These are phyloP conservation scores for Pygoscelis adeliae DNA, from an alignment of 2,113 vertebrate species.

Conservation along the genomic window DNA sequence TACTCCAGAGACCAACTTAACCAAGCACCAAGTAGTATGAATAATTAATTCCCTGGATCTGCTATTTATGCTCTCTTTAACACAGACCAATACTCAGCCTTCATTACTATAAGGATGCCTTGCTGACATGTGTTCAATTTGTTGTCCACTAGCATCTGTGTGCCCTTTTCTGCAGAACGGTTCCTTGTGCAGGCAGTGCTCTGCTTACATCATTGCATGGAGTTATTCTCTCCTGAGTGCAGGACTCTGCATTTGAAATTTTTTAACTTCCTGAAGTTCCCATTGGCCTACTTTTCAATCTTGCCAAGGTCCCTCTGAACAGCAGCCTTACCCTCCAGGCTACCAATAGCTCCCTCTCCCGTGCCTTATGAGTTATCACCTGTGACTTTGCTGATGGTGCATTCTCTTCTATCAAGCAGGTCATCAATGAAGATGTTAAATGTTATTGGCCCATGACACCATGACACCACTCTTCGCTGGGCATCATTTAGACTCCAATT, in stretches of 20 bases:
- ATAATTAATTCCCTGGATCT: neutral
- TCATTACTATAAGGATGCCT: neutral
- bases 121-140: neutral
- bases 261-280: neutral
- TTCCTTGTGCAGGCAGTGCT: neutral
- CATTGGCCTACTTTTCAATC: neutral
- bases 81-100: neutral
- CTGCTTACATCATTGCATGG: neutral
- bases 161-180: neutral
- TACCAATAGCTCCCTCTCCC: neutral
- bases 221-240: neutral
- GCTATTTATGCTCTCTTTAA: neutral
- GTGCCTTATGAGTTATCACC: neutral
- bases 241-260: neutral
- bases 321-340: neutral
- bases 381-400: neutral
- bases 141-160: neutral
- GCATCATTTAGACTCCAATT: neutral
- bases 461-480: neutral
- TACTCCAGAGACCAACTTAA: neutral
- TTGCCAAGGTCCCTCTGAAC: neutral
- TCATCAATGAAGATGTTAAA: neutral
- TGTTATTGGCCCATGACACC: neutral
- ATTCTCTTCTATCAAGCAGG: neutral
- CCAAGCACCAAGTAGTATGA: neutral